Percentiles rank a stretch among this genome's conserved stretches.
Evolutionary conservation across 2,888 invertebrate genomes (phyloP).

Genomic region (Bellardia pandia): DNA sequence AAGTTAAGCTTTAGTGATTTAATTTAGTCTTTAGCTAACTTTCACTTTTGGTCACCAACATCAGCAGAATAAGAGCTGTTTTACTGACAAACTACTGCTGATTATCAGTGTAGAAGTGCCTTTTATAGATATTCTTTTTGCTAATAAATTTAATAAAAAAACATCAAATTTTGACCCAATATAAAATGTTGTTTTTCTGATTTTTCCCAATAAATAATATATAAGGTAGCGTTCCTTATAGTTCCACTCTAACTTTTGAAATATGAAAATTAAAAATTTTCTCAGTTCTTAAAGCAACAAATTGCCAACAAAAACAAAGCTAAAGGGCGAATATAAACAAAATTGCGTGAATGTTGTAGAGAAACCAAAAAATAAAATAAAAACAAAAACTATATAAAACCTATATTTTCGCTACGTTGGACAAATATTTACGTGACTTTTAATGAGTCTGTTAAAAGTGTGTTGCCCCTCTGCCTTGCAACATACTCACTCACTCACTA

Average conservation of each 20-base stretch:
- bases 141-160: no score
- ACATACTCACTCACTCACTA: not conserved
- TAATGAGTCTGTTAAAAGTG: slow-evolving; percentile 56
- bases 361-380: not conserved
- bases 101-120: no score
- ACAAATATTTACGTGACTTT: slow-evolving; percentile 68
- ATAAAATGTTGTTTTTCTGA: no score
- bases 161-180: no score
- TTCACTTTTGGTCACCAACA: no score
- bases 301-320: not conserved
- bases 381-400: slow-evolving; percentile 18
- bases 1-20: no score
- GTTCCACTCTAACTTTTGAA: not conserved
- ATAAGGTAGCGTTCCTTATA: not conserved
- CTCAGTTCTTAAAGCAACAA: not conserved
- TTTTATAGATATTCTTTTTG: no score
- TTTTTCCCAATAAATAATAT: no score
- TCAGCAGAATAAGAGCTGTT: no score
- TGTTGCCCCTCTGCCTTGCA: slow-evolving; percentile 10
- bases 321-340: slow-evolving; percentile 13
- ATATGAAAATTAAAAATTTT: slow-evolving; percentile 10
- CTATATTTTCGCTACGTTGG: slow-evolving; percentile 40
- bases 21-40: no score
- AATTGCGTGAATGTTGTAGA: slow-evolving; percentile 8
- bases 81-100: no score